Evolutionary conservation across 2,888 invertebrate genomes (phyloP).

Genomic region (Cetonia aurata): DNA sequence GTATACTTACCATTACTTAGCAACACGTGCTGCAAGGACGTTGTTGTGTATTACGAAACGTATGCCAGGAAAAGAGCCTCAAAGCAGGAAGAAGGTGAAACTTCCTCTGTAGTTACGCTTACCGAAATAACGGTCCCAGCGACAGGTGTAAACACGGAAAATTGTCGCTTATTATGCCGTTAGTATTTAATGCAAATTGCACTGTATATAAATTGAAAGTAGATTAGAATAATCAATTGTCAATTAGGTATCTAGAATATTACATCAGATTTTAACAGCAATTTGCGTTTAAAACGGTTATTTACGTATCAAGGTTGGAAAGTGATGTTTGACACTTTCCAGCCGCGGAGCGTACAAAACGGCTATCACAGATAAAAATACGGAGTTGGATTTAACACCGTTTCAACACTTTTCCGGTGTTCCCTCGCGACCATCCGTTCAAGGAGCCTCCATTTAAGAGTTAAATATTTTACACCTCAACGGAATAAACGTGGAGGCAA

Average conservation of each 20-base stretch:
- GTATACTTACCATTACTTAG: not conserved
- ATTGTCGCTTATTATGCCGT: not conserved
- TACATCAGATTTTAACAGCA: no score
- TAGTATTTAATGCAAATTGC: slow-evolving; percentile 1
- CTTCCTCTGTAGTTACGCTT: slow-evolving; percentile 15
- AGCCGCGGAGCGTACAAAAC: no score
- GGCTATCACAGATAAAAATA: no score
- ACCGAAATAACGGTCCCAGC: slow-evolving; percentile 22
- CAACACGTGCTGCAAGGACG: slow-evolving; percentile 20
- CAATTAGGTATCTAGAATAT: not conserved
- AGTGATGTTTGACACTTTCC: no score
- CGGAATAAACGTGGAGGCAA: no score
- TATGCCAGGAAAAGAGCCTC: slow-evolving; percentile 3
- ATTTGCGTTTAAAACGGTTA: no score
- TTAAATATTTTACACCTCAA: no score
- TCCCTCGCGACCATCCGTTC: no score
- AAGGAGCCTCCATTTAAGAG: no score
- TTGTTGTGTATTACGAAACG: slow-evolving; percentile 1
- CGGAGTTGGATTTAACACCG: no score
- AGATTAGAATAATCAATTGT: not conserved
- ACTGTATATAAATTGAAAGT: slow-evolving; percentile 1
- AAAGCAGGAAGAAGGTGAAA: slow-evolving; percentile 31
- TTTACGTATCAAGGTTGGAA: no score
- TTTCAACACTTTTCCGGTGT: no score
- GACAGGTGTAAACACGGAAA: slow-evolving; percentile 20